These are phyloP conservation scores for Stegodyphus dumicola DNA, from an alignment of 1,140 invertebrate species.

Conservation along the genomic window DNA sequence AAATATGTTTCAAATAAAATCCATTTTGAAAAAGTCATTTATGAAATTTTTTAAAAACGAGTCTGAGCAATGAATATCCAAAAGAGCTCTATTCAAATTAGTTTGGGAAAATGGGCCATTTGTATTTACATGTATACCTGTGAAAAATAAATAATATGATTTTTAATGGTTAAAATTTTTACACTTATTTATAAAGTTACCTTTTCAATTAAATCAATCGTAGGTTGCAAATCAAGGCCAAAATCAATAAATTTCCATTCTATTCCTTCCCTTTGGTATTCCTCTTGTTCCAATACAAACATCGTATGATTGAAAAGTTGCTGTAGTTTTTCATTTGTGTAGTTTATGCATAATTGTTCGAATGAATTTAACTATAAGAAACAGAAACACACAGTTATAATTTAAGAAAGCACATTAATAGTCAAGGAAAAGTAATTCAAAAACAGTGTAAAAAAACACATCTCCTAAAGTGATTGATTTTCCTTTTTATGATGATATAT, in stretches of 20 bases:
- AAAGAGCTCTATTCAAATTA: too few relatives aligned
- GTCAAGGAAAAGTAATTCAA: too few relatives aligned
- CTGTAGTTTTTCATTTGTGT: conserved; percentile 99
- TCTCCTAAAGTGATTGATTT: too few relatives aligned
- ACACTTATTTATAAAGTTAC: conserved; percentile 68
- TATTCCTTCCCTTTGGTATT: conserved; percentile 98
- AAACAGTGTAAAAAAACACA: too few relatives aligned
- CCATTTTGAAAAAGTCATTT: too few relatives aligned
- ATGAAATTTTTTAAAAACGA: too few relatives aligned
- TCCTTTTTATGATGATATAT: too few relatives aligned
- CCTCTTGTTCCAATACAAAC: conserved; percentile 99
- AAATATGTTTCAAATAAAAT: too few relatives aligned
- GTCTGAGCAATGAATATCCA: too few relatives aligned
- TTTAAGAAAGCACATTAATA: not conserved
- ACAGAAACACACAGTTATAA: not conserved
- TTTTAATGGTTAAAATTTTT: not conserved
- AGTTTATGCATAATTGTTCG: conserved; percentile 99
- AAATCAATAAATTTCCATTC: conserved; percentile 99
- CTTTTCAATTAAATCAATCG: conserved; percentile 99
- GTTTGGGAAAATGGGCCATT: not conserved
- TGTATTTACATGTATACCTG: not conserved
- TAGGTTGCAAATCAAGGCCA: conserved; percentile 97
- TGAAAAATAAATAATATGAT: not conserved
- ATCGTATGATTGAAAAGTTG: conserved; percentile 99
- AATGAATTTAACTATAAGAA: conserved; percentile 85